These are phyloP conservation scores for Tapirus indicus DNA, from an alignment of 2,797 vertebrate species.

Conservation along the genomic window DNA sequence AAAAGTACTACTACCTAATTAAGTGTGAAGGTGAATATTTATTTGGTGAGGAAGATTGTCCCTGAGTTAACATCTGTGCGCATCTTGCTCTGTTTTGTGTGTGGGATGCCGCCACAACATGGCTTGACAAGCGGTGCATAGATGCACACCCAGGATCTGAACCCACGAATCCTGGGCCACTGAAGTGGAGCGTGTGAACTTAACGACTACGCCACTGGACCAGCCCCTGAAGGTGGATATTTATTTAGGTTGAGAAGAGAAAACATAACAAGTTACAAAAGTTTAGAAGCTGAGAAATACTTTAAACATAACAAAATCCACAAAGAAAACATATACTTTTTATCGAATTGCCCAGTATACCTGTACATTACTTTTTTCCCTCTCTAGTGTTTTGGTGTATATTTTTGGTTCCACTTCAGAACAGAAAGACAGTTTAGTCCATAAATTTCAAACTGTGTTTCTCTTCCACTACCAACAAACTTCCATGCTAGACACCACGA, in stretches of 20 bases:
- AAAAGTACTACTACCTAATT: background rate
- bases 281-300: conserved; percentile 26
- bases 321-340: background rate
- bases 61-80: too few relatives aligned
- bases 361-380: background rate
- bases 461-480: background rate
- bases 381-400: background rate
- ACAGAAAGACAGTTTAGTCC: background rate
- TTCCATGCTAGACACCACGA: background rate
- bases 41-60: background rate
- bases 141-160: too few relatives aligned
- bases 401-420: background rate
- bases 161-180: too few relatives aligned
- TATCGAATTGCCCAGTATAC: background rate
- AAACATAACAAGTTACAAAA: conserved; percentile 17
- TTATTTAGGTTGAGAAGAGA: background rate
- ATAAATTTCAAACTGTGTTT: background rate
- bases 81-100: too few relatives aligned
- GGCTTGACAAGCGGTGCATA: too few relatives aligned
- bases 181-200: too few relatives aligned
- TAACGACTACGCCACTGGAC: too few relatives aligned
- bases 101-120: too few relatives aligned
- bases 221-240: background rate
- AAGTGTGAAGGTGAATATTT: background rate
- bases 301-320: background rate